A percentile compares a stretch with the other conserved stretches of the same genome.
These are phyloP conservation scores for Gorsachius magnificus DNA, from an alignment of 2,797 vertebrate species.

Conservation along the genomic window DNA sequence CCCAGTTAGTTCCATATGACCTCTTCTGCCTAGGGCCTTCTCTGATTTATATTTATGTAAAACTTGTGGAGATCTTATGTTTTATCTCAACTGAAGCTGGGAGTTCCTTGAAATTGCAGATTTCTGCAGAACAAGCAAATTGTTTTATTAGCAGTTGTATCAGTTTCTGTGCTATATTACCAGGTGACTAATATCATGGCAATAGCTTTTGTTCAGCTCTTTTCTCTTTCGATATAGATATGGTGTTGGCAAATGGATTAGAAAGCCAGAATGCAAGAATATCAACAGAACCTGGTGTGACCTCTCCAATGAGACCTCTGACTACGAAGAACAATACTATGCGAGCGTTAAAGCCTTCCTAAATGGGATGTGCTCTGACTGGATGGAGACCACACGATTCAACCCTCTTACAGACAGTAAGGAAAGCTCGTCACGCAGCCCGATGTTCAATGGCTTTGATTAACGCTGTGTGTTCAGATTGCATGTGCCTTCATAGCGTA, in stretches of 20 bases:
- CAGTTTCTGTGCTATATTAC: background rate
- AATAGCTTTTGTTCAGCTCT: background rate
- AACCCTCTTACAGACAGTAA: slow-evolving; percentile 79
- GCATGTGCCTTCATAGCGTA: background rate
- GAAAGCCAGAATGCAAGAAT: slow-evolving; percentile 72
- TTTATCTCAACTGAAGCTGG: background rate
- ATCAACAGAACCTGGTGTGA: slow-evolving; percentile 77
- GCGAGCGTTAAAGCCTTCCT: slow-evolving; percentile 72
- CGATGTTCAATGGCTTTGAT: background rate
- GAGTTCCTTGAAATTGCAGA: background rate
- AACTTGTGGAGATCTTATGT: background rate
- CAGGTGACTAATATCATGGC: background rate
- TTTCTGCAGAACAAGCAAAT: background rate
- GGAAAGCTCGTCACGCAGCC: slow-evolving; percentile 11
- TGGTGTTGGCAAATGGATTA: slow-evolving; percentile 73
- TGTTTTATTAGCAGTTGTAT: background rate
- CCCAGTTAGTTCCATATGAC: background rate
- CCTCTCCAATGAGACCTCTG: slow-evolving; percentile 75
- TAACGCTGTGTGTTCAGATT: background rate
- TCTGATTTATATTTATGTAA: background rate
- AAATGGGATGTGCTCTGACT: slow-evolving; percentile 65
- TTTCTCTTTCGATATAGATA: slow-evolving; percentile 65
- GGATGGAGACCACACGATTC: slow-evolving; percentile 74
- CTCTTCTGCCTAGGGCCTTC: background rate
- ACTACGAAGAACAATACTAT: slow-evolving; percentile 74